These are phyloP conservation scores for Piprites chloris DNA, from an alignment of 2,113 vertebrate species.

Conservation along the genomic window DNA sequence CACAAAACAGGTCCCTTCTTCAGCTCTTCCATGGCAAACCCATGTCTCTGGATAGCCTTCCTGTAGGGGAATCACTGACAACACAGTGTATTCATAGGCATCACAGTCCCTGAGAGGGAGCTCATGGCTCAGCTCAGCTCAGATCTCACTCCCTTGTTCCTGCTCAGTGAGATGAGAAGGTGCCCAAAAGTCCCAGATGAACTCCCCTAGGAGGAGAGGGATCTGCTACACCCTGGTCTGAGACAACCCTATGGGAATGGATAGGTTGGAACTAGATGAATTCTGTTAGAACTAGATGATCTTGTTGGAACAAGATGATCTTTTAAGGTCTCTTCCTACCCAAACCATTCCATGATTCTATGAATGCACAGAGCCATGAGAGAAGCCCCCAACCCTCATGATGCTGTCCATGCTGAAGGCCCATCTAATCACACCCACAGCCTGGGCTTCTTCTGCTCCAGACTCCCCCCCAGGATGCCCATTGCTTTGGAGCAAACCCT, in stretches of 20 bases:
- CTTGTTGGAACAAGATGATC: background rate
- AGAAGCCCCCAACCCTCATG: background rate
- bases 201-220: background rate
- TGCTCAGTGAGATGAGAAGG: background rate
- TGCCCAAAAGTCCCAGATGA: background rate
- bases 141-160: background rate
- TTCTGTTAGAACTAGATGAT: background rate
- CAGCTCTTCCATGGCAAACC: background rate
- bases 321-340: background rate
- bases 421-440: background rate
- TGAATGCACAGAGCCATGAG: background rate
- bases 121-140: background rate
- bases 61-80: background rate
- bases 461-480: background rate
- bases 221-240: background rate
- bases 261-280: background rate
- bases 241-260: accelerated
- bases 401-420: background rate
- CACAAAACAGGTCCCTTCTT: background rate
- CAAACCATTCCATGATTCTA: background rate
- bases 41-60: background rate
- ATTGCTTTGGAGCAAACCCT: background rate
- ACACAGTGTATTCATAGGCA: background rate
- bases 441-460: background rate
- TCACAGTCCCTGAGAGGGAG: background rate